Base-by-base conservation (phyloP, 2,113 vertebrate genomes). In the Zosterops borbonicus region DNA sequence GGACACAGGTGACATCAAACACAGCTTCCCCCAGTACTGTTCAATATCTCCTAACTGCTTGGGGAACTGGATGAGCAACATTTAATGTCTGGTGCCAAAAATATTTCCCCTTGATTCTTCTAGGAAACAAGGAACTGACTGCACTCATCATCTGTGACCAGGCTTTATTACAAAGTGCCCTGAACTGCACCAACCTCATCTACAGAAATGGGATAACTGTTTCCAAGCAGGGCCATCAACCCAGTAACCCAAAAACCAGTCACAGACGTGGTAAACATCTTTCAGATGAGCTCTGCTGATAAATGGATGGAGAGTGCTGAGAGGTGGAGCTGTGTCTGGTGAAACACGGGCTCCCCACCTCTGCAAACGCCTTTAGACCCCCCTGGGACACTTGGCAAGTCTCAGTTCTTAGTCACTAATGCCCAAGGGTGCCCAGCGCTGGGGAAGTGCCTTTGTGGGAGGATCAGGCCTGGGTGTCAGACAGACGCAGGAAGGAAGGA, bases 171-270 rank as follows among this genome's bases (percentile, higher is more conserved):
- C 68, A 33, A 47, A 74, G 53, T 27, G 41, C 6, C 42, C 27
- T 63, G 59, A 23, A 28, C 65, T 67, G 67, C 69, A 75, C 9
- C 24, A 19, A 16, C 79, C 93, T 56, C 82, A 64, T 4, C 64
- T 41, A 6, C 83, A 90, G 76, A 19, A 83, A 59, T 1, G 33
- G 85, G 24, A 71, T 83, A 95, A 91, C 83, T 49, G 79, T 92
- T 90, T 70, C 78, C 82, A 62, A 64, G 62, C 6, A 69, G 37
- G 12, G 12, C 37, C 79, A 95, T 44, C 67, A 89, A 83, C 60
- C 64, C 52, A 47, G 47, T 14, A 89, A 81, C 55, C 89, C 89
- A 81, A 81, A 81, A 92, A 47, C 44, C 73, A 75, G 68, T 27
- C 78, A 17, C 86, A 90, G 64, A 81, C 71, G 6, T 8, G 68